phyloP scores from a whole-genome alignment of 2,888 invertebrate genomes.

The Druceiella hillmani region DNA sequence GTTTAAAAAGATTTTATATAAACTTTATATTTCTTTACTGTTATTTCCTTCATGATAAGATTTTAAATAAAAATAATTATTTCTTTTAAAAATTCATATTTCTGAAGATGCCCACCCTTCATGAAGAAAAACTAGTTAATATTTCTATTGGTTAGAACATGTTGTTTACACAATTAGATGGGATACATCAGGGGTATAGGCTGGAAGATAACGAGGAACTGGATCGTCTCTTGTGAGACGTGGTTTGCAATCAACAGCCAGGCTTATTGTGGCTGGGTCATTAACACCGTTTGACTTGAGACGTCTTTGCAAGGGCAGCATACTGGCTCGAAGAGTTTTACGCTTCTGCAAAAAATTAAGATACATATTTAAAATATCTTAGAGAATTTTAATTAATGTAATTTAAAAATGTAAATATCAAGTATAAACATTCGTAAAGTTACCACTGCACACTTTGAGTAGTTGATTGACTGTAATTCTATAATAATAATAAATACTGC shows the following conservation, averaged over 20 bases:
- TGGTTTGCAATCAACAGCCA: slow-evolving; percentile 67
- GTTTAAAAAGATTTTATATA: no score
- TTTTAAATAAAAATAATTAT: no score
- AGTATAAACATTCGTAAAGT: no score
- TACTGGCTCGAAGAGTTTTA: slow-evolving; percentile 75
- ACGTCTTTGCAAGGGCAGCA: slow-evolving; percentile 71
- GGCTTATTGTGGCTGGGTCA: slow-evolving; percentile 74
- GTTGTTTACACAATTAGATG: slow-evolving; percentile 63
- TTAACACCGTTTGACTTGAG: slow-evolving; percentile 75
- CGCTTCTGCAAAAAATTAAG: slow-evolving; percentile 68
- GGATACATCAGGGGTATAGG: slow-evolving; percentile 75
- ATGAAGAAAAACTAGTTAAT: no score
- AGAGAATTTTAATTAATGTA: slow-evolving; percentile 29
- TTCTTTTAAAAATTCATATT: no score
- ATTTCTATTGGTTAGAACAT: no score
- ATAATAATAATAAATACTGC: no score
- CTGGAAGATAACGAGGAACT: slow-evolving; percentile 65
- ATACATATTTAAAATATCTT: slow-evolving; percentile 4
- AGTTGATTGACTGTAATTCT: no score
- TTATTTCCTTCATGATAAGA: no score
- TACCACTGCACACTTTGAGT: no score
- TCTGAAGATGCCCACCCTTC: no score
- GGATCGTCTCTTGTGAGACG: slow-evolving; percentile 62
- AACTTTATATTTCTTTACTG: no score
- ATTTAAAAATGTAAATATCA: slow-evolving; percentile 39